Evolutionary conservation across 2,888 invertebrate species (phyloP).

Genomic region (Agrochola macilenta): DNA sequence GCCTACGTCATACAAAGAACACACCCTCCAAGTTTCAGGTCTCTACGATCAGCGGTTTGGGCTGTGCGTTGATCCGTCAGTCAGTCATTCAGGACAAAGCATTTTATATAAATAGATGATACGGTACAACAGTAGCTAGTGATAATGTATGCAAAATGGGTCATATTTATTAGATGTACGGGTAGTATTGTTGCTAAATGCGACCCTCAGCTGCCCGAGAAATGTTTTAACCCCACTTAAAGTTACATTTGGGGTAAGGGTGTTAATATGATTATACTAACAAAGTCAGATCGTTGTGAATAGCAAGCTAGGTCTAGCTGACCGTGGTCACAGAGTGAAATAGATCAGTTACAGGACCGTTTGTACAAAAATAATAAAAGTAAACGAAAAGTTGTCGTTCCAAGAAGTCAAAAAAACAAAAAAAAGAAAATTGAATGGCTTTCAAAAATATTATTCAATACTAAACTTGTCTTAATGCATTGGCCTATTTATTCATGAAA

Average conservation of each 20-base stretch:
- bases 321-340: neutral
- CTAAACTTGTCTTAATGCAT: slow-evolving; percentile 14
- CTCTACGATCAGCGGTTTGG: too few relatives aligned
- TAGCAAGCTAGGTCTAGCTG: neutral
- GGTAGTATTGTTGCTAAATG: slow-evolving; percentile 32
- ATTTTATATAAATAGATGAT: too few relatives aligned
- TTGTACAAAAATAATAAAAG: slow-evolving; percentile 2
- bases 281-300: slow-evolving; percentile 26
- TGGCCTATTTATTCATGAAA: slow-evolving; percentile 64
- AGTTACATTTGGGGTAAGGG: slow-evolving; percentile 44
- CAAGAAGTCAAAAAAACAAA: neutral
- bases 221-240: slow-evolving; percentile 54
- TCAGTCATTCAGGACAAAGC: too few relatives aligned
- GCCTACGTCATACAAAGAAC: too few relatives aligned
- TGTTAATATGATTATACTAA: slow-evolving; percentile 45
- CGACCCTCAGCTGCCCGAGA: slow-evolving; percentile 29
- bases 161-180: slow-evolving; percentile 41
- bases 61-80: too few relatives aligned
- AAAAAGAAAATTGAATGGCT: neutral
- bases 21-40: too few relatives aligned
- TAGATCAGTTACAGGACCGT: slow-evolving; percentile 3
- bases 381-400: neutral
- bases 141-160: slow-evolving; percentile 32
- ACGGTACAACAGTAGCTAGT: slow-evolving; percentile 30
- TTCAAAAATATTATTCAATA: slow-evolving; percentile 31